Evolutionary conservation across 2,888 invertebrate genomes (phyloP).

Genomic region (Drosophila helvetica): DNA sequence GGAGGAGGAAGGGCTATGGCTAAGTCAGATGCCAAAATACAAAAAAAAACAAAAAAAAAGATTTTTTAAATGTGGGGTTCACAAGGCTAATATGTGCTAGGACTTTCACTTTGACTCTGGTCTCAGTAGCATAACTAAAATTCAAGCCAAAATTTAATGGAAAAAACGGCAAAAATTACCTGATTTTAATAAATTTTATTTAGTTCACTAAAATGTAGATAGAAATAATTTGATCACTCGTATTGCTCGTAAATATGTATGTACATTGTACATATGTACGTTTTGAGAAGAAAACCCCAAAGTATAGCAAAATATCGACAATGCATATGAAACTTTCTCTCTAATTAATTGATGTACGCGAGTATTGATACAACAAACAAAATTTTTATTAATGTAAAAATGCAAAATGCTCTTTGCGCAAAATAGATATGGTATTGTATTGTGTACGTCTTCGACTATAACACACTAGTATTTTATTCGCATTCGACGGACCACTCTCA

Average conservation of each 20-base stretch:
- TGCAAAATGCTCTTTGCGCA: background rate
- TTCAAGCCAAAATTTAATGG: slow-evolving; percentile 20
- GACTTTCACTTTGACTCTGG: slow-evolving; percentile 10
- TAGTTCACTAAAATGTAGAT: slow-evolving; percentile 36
- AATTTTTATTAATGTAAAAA: background rate
- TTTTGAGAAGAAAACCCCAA: background rate
- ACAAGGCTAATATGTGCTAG: background rate
- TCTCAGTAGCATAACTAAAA: slow-evolving; percentile 18
- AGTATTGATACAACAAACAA: background rate
- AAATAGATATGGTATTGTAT: background rate
- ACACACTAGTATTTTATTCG: slow-evolving; percentile 4
- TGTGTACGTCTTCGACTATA: background rate
- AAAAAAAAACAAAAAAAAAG: slow-evolving; percentile 4
- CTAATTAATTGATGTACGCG: background rate
- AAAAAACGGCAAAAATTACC: slow-evolving; percentile 25
- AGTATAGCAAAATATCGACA: background rate
- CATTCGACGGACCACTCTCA: background rate
- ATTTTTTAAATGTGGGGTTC: slow-evolving; percentile 7
- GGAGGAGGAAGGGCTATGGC: background rate
- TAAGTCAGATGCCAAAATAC: background rate
- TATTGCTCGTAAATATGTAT: background rate
- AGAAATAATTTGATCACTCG: slow-evolving; percentile 15
- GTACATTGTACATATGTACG: background rate
- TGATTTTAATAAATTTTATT: slow-evolving; percentile 38
- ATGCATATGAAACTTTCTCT: background rate